A percentile compares a stretch with the other conserved stretches of the same genome.
phyloP scores from a whole-genome alignment of 2,797 vertebrate genomes.

The Intellagama lesueurii region DNA sequence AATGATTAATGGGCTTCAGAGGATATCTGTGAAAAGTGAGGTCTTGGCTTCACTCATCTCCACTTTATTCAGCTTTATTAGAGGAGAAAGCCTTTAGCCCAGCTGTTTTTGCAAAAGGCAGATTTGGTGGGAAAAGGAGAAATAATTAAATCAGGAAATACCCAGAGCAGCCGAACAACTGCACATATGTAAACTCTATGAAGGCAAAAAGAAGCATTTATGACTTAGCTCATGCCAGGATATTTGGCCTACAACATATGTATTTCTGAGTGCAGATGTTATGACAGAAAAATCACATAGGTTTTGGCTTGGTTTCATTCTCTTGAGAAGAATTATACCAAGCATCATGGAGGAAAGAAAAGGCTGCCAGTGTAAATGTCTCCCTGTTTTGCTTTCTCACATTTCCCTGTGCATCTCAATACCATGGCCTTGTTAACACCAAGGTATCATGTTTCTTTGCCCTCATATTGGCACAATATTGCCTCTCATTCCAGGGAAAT shows the following conservation, averaged over 20 bases:
- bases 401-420: not conserved
- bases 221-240: not conserved
- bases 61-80: constrained; percentile 3
- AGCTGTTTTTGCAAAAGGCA: not conserved
- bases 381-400: not conserved
- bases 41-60: not conserved
- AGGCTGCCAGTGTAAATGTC: not conserved
- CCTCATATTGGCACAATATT: not conserved
- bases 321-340: not conserved
- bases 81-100: not conserved
- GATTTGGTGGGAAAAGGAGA: constrained; percentile 7
- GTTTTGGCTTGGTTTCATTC: not conserved
- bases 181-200: not conserved
- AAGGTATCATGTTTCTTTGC: not conserved
- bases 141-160: constrained; percentile 15
- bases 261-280: not conserved
- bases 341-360: not conserved
- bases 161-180: not conserved
- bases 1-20: accelerated
- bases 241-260: not conserved
- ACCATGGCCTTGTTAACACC: not conserved
- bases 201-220: not conserved
- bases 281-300: not conserved
- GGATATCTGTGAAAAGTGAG: constrained; percentile 9
- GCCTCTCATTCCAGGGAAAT: not conserved